A percentile compares a stretch with the other conserved stretches of the same genome.
Evolutionary conservation across 92 coral and sea anemone species (phyloP).

Genomic region (Isaurus tuberculatus): DNA sequence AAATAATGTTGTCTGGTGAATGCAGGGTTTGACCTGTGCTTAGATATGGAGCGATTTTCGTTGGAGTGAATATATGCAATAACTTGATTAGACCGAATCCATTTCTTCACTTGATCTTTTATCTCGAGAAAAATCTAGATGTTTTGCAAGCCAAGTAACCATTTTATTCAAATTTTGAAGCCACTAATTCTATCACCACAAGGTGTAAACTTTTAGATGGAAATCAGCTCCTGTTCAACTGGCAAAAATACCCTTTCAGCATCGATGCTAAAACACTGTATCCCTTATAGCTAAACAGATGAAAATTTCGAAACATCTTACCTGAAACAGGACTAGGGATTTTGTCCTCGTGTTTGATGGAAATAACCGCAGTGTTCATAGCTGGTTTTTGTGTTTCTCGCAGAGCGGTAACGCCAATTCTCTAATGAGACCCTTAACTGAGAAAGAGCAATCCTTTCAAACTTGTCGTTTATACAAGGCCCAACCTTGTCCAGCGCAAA

Average conservation of each 20-base stretch:
- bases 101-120: constrained; percentile 42
- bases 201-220: neutral
- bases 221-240: neutral
- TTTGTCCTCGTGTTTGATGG: constrained; percentile 26
- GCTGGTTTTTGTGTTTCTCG: neutral
- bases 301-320: neutral
- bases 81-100: constrained; percentile 16
- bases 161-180: neutral
- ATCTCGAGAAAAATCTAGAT: constrained; percentile 10
- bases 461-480: constrained; percentile 1
- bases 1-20: neutral
- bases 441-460: constrained; percentile 42
- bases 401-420: neutral
- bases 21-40: neutral
- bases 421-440: constrained; percentile 14
- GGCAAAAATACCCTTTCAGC: neutral
- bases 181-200: neutral
- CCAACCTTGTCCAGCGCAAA: constrained; percentile 38
- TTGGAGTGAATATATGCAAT: neutral
- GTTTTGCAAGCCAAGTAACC: neutral
- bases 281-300: neutral
- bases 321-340: constrained; percentile 29
- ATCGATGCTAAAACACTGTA: neutral
- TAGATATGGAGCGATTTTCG: neutral
- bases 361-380: constrained; percentile 5